phyloP scores from a whole-genome alignment of 2,113 vertebrate genomes.

The Heterotis niloticus region DNA sequence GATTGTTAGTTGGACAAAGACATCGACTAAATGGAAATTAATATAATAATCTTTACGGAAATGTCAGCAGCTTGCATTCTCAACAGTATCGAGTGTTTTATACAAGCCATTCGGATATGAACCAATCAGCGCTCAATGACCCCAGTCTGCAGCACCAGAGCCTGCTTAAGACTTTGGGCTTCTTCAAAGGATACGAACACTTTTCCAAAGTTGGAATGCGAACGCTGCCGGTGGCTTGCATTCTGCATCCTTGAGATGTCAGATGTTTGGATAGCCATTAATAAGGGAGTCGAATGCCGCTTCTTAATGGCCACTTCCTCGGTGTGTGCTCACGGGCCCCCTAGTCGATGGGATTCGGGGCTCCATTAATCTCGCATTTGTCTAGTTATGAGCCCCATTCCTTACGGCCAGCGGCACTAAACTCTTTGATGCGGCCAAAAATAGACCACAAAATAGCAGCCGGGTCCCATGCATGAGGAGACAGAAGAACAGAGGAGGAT shows the following conservation, averaged over 20 bases:
- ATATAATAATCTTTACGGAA: too few relatives aligned
- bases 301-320: slow-evolving; percentile 1
- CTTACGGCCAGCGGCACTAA: slow-evolving; percentile 43
- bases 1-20: too few relatives aligned
- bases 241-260: too few relatives aligned
- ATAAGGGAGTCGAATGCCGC: not conserved
- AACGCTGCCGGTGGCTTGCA: not conserved
- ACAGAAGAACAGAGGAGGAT: slow-evolving; percentile 15
- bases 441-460: slow-evolving; percentile 36
- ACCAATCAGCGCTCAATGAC: too few relatives aligned
- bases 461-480: slow-evolving; percentile 35
- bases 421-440: slow-evolving; percentile 34
- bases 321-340: not conserved
- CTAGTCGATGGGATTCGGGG: slow-evolving; percentile 25
- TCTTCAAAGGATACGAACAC: too few relatives aligned
- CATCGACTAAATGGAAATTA: too few relatives aligned
- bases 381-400: slow-evolving; percentile 39
- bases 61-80: too few relatives aligned
- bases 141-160: too few relatives aligned
- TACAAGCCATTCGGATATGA: too few relatives aligned
- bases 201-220: not conserved
- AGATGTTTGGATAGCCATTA: not conserved
- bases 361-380: slow-evolving; percentile 21
- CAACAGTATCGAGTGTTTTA: too few relatives aligned
- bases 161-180: too few relatives aligned